Evolutionary conservation across 1,140 invertebrate species (phyloP).

Genomic region (Hycleus cichorii): DNA sequence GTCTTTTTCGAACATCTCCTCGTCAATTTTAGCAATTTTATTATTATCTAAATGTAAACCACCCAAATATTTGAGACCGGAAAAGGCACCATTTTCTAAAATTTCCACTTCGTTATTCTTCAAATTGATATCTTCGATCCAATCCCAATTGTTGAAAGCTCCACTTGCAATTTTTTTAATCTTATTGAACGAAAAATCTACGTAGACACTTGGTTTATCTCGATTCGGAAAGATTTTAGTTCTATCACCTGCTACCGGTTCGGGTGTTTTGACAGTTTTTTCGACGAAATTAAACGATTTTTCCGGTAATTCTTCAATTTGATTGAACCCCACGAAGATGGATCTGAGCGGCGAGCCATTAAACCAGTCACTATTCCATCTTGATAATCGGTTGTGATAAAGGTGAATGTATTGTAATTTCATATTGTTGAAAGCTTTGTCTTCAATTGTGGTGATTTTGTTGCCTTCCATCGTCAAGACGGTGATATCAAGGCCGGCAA

Average conservation of each 20-base stretch:
- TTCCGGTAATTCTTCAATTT: slow-evolving; percentile 1
- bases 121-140: not conserved
- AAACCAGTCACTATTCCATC: slow-evolving; percentile 1
- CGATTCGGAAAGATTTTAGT: too few species aligned
- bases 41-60: slow-evolving; percentile 4
- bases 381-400: slow-evolving; percentile 1
- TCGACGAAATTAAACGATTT: not conserved
- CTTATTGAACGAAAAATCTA: not conserved
- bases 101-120: not conserved
- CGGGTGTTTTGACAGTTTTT: not conserved
- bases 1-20: not conserved
- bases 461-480: not conserved
- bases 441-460: not conserved
- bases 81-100: not conserved
- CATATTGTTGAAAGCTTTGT: slow-evolving; percentile 3
- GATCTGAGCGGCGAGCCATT: not conserved
- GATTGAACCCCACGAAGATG: not conserved
- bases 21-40: not conserved
- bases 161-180: not conserved
- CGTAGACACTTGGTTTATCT: too few species aligned
- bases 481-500: not conserved
- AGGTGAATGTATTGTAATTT: not conserved
- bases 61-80: not conserved
- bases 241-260: too few species aligned
- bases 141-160: not conserved